Percentiles rank a stretch among this genome's conserved stretches.
Conservation (phyloP, 1,140 invertebrate species). For the Goniozus legneri region DNA sequence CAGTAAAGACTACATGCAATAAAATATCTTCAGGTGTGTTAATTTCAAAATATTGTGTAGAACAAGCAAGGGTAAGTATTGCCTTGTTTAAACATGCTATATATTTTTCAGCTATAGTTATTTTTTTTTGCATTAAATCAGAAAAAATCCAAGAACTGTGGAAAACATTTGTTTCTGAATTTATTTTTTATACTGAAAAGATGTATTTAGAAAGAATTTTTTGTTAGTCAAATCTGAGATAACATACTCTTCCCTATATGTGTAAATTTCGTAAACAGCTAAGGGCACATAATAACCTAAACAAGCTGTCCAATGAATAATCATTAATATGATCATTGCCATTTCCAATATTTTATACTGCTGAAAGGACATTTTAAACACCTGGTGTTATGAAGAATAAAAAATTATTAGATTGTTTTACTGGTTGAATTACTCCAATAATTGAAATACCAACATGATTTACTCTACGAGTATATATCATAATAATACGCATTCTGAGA, state of each 20-base stretch:
- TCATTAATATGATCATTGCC: conserved; percentile 21
- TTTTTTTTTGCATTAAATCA: conserved; percentile 22
- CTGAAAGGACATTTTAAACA: conserved; percentile 31
- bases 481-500: conserved; percentile 31
- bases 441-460: conserved; percentile 25
- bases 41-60: conserved; percentile 34
- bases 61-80: conserved; percentile 31
- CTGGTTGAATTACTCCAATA: not conserved
- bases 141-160: conserved; percentile 41
- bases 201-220: conserved; percentile 1
- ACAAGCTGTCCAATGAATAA: conserved; percentile 42
- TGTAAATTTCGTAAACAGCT: conserved; percentile 4
- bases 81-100: conserved; percentile 39
- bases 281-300: conserved; percentile 39
- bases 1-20: conserved; percentile 33
- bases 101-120: conserved; percentile 27
- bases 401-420: not conserved
- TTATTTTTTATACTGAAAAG: too few relatives aligned
- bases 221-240: too few relatives aligned
- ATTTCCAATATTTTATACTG: conserved; percentile 32
- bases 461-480: conserved; percentile 27
- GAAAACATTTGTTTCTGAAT: not conserved
- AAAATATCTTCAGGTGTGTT: conserved; percentile 38
- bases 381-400: conserved; percentile 29
- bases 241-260: conserved; percentile 1